Evolutionary conservation across 2,888 invertebrate species (phyloP), one percentile per base, ranked within the genome.

Genomic region (Drosophila algonquin): DNA sequence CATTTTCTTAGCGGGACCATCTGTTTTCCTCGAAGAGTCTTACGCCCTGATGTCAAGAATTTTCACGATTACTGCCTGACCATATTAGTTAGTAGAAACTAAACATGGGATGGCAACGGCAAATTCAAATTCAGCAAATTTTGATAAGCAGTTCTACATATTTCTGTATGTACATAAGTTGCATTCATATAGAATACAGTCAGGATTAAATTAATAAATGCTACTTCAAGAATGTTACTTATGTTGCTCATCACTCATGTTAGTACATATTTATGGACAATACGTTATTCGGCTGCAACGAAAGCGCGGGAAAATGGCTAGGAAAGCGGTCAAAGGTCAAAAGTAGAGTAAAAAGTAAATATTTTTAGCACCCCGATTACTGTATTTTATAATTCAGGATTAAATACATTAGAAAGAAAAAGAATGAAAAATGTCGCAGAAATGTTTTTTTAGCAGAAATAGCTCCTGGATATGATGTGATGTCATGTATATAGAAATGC

Each of bases 1-100:
- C 40, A 40, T 54, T 40, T 27, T 5, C 14, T n/a, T 24, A 21
- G 35, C 59, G 70, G 46, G 47, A 53, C 59, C 75, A 74, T 68
- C 68, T 73, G 75, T 48, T 58, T 58, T 30, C 24, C 16, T 44
- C 44, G 18, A 16, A 62, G 54, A 52, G 12, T 32, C 16, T 14
- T 32, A 18, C 18, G 14, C 21, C 21, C 48, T 24, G 12, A 14
- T 10, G 3, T 24, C n/a, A 40, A n/a, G 40, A 24, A 21, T 12
- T 21, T 48, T 21, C 16, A 12, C 47, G 21, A 6, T 0, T 18
- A 18, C 16, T 9, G 5, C 16, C 18, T 18, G 7, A 47, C 21
- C 21, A 16, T 47, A 12, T n/a, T n/a, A 14, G 24, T 14, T 9
- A 27, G 14, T 21, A 14, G 3, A 14, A 12, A 21, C 24, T 27